Evolutionary conservation across 1,140 invertebrate genomes (phyloP), one percentile per base, ranked within the genome.

Genomic region (Melanaphis sacchari): DNA sequence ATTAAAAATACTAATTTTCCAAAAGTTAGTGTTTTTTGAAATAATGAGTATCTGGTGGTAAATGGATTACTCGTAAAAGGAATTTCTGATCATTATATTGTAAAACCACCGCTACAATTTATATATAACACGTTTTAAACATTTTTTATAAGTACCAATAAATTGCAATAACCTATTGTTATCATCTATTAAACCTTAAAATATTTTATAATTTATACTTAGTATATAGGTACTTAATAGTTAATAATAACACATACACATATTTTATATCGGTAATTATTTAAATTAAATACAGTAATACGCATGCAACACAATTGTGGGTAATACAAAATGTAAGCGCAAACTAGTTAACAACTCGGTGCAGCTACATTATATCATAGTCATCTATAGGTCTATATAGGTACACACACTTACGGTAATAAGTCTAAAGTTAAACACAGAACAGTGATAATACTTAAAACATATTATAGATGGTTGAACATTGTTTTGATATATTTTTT

Each of bases 371-470:
- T 38, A 54, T 49, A 88, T 36, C 38, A 88, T 88, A 88, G 46
- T 46, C 18, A 46, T n/a, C 43, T 85, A 41, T 85, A 85, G 11
- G 41, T 46, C 38, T 84, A 84, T n/a, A 81, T 41, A 85, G 31
- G 36, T 89, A 89, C 87, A 89, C 87, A 52, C 89, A 90, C 89
- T 66, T 66, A 66, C 89, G 89, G 36, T 90, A 90, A 54, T 59
- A 76, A 76, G 49, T 59, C 88, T 54, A 90, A 22, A 87, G 22
- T 59, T 90, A 59, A 90, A 90, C 88, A 59, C 88, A 31, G 88
- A 90, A 90, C 88, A 59, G 52, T 90, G 52, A 90, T 59, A 54
- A 90, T 90, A 90, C 88, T 54, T 90, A 90, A 90, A 54, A 90
- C 38, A 90, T 90, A 88, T 88, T 88, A 31, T 84, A 31, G 8